Percentiles rank a stretch among this genome's conserved stretches.
These are phyloP conservation scores for Pachydiplax longipennis DNA, from an alignment of 2,888 invertebrate genomes.

Conservation along the genomic window DNA sequence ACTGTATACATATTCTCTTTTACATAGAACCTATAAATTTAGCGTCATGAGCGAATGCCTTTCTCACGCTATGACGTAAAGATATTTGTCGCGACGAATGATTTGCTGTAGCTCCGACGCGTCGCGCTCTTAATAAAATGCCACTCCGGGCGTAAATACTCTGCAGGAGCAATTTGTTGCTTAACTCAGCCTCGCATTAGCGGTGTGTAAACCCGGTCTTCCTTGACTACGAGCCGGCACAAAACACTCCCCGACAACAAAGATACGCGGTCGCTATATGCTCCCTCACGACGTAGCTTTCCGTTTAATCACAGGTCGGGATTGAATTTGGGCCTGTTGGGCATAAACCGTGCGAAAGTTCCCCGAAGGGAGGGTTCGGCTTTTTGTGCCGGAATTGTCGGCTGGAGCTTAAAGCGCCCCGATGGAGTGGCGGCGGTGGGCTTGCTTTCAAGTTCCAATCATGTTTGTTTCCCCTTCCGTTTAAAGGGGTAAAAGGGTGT, in stretches of 20 bases:
- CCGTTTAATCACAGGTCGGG: constrained; percentile 1
- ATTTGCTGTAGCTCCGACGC: no score
- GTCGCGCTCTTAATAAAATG: no score
- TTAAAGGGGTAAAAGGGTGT: constrained; percentile 1
- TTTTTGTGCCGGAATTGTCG: background rate
- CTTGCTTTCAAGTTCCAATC: background rate
- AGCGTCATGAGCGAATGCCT: no score
- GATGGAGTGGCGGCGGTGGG: background rate
- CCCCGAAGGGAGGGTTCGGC: background rate
- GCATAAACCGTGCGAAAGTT: background rate
- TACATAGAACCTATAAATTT: no score
- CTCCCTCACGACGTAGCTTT: background rate
- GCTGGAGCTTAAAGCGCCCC: background rate
- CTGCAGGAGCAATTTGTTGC: background rate
- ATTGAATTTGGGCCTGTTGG: constrained; percentile 4
- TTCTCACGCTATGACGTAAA: no score
- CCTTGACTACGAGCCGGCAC: background rate
- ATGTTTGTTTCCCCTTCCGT: background rate
- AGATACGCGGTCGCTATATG: background rate
- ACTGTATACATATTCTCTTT: no score
- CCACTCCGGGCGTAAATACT: background rate
- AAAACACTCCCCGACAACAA: background rate
- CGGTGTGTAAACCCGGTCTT: background rate
- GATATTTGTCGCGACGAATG: no score
- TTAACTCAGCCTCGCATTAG: background rate